Evolutionary conservation across 2,888 invertebrate genomes (phyloP).

Genomic region (Eugnorisma glareosa): DNA sequence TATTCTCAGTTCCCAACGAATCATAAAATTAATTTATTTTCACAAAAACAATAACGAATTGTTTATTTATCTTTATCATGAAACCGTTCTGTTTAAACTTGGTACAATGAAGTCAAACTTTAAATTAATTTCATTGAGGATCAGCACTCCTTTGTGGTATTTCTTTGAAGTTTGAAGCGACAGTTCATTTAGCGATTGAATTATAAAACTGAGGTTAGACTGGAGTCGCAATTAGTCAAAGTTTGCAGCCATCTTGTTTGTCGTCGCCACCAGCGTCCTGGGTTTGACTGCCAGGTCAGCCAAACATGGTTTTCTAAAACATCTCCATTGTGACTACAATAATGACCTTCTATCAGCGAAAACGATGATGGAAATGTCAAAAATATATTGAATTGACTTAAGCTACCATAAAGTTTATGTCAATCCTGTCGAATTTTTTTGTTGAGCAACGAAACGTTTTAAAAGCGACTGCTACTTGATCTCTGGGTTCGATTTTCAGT

Average conservation of each 20-base stretch:
- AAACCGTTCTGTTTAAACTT: constrained; percentile 30
- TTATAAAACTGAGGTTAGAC: constrained; percentile 3
- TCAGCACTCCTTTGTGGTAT: constrained; percentile 32
- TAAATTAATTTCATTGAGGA: constrained; percentile 40
- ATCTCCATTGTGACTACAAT: background rate
- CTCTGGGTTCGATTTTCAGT: background rate
- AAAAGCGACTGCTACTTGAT: background rate
- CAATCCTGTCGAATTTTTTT: background rate
- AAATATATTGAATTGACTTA: background rate
- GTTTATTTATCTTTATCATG: constrained; percentile 9
- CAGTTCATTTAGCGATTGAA: constrained; percentile 34
- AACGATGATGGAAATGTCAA: background rate
- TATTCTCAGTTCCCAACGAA: background rate
- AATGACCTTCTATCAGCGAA: background rate
- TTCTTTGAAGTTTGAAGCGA: constrained; percentile 20
- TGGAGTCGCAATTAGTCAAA: constrained; percentile 36
- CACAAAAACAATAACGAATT: background rate
- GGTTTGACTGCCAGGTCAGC: background rate
- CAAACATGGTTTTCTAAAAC: background rate
- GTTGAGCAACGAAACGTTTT: background rate
- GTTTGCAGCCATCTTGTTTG: constrained; percentile 18
- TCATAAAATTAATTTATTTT: background rate
- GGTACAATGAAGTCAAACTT: constrained; percentile 23
- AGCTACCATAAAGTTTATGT: background rate
- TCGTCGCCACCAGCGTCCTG: background rate